Conservation (phyloP, 1,140 invertebrate species). For the Meloidogyne hapla region DNA sequence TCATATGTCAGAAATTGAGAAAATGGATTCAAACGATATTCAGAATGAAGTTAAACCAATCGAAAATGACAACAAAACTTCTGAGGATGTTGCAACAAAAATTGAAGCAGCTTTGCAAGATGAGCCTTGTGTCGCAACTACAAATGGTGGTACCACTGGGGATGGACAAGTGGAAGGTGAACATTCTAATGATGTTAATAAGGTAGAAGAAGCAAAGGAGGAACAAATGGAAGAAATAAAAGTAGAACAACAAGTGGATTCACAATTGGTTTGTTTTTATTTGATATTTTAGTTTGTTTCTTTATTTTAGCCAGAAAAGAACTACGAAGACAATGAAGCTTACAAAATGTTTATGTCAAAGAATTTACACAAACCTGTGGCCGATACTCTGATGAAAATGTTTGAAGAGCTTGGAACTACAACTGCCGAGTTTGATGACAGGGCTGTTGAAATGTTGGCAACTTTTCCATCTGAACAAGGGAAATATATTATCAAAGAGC, state of each 20-base stretch:
- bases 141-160: not conserved
- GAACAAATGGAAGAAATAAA: not conserved
- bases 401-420: constrained; percentile 33
- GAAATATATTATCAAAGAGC: constrained; percentile 54
- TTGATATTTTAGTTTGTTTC: not conserved
- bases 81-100: not conserved
- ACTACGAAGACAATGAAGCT: constrained; percentile 33
- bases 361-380: constrained; percentile 25
- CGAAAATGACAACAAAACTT: not conserved
- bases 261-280: not conserved
- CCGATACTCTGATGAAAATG: constrained; percentile 26
- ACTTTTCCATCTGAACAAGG: constrained; percentile 53
- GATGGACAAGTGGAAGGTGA: not conserved
- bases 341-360: constrained; percentile 36
- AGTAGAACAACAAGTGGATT: not conserved
- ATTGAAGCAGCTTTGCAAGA: not conserved
- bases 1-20: not conserved
- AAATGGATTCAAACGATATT: not conserved
- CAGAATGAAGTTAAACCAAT: not conserved
- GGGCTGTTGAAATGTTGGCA: constrained; percentile 57
- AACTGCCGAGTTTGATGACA: constrained; percentile 59
- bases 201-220: not conserved
- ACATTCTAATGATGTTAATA: not conserved
- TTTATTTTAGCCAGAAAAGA: not conserved
- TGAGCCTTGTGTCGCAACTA: not conserved